Evolutionary conservation across 1,140 invertebrate species (phyloP).

Genomic region (Calliphora vicina): DNA sequence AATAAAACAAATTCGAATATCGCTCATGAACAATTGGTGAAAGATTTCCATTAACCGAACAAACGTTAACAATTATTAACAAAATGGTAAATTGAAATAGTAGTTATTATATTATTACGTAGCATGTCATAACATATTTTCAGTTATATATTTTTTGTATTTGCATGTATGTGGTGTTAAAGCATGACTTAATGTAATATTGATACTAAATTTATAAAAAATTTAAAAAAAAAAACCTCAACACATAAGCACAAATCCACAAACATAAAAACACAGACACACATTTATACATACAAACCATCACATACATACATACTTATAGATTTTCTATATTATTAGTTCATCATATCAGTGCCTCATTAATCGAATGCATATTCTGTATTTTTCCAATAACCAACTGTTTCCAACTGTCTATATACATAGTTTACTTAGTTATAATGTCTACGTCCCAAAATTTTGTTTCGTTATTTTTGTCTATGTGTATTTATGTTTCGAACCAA

Average conservation of each 20-base stretch:
- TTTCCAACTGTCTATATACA: not conserved
- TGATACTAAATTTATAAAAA: not conserved
- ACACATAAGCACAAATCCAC: not conserved
- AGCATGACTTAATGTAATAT: not conserved
- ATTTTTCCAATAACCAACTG: not conserved
- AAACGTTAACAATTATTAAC: constrained; percentile 22
- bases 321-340: not conserved
- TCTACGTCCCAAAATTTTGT: not conserved
- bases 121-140: not conserved
- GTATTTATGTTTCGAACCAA: not conserved
- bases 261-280: not conserved
- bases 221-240: not conserved
- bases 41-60: constrained; percentile 19
- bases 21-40: constrained; percentile 19
- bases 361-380: constrained; percentile 24
- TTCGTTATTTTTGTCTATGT: not conserved
- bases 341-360: not conserved
- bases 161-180: not conserved
- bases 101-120: not conserved
- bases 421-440: not conserved
- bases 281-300: not conserved
- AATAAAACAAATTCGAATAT: not conserved
- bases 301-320: not conserved
- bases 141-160: not conserved
- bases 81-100: constrained; percentile 11